phyloP scores from a whole-genome alignment of 2,113 vertebrate genomes.

The Alexandromys fortis region DNA sequence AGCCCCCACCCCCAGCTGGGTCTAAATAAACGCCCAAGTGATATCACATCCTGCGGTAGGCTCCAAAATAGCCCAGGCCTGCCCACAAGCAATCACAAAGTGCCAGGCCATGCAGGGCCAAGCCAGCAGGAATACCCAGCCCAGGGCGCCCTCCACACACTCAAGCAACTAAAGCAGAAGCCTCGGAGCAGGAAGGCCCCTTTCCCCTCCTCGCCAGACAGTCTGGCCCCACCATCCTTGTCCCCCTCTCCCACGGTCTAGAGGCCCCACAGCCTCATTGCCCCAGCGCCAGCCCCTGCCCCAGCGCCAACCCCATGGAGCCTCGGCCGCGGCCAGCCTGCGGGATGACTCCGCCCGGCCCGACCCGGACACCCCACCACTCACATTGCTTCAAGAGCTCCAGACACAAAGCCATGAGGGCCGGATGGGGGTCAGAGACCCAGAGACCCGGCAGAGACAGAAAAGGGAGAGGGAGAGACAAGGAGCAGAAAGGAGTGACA shows the following conservation, averaged over 20 bases:
- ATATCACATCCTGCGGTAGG: conserved; percentile 81
- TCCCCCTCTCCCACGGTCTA: neutral
- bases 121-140: conserved; percentile 68
- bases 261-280: conserved; percentile 53
- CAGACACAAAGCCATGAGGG: conserved; percentile 90
- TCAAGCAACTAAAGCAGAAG: conserved; percentile 80
- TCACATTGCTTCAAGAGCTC: conserved; percentile 90
- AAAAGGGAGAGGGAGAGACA: conserved; percentile 72
- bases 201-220: conserved; percentile 49
- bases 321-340: conserved; percentile 80
- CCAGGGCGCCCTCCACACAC: conserved; percentile 58
- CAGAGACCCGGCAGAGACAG: conserved; percentile 79
- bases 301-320: conserved; percentile 81
- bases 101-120: conserved; percentile 80
- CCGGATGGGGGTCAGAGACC: conserved; percentile 82
- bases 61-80: conserved; percentile 78
- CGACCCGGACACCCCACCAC: conserved; percentile 81
- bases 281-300: conserved; percentile 74
- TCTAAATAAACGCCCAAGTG: conserved; percentile 81
- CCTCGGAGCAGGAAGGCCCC: conserved; percentile 73
- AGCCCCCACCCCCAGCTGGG: conserved; percentile 62
- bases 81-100: conserved; percentile 79
- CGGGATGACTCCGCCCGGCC: conserved; percentile 76
- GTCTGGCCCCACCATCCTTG: conserved; percentile 61
- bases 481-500: conserved; percentile 54